phyloP scores from a whole-genome alignment of 2,113 vertebrate genomes.

The Rhinolophus ferrumequinum region DNA sequence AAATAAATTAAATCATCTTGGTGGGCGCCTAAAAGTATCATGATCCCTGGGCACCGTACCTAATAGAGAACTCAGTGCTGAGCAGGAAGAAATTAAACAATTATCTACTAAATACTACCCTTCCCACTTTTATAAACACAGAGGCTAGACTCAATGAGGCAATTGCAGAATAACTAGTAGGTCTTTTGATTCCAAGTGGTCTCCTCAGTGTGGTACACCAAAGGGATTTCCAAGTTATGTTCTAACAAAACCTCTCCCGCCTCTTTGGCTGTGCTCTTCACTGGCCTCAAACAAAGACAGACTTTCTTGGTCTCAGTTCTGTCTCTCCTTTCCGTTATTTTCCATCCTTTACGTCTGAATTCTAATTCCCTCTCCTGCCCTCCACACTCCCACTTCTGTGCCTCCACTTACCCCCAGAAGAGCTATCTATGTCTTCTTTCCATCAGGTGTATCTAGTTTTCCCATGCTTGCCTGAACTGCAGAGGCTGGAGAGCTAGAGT shows the following conservation, averaged over 20 bases:
- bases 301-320: not conserved
- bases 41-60: not conserved
- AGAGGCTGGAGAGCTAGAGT: not conserved
- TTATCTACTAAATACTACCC: not conserved
- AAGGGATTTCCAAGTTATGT: not conserved
- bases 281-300: not conserved
- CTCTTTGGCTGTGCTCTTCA: not conserved
- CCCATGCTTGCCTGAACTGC: not conserved
- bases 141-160: not conserved
- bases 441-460: too few relatives aligned
- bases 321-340: not conserved
- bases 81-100: not conserved
- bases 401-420: not conserved
- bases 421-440: not conserved
- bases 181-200: not conserved
- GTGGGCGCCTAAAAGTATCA: not conserved
- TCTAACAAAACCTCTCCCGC: not conserved
- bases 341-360: not conserved
- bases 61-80: not conserved
- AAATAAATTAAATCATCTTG: not conserved
- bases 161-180: not conserved
- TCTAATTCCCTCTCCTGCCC: not conserved
- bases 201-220: not conserved
- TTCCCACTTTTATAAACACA: not conserved
- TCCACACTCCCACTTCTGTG: not conserved